Conservation (phyloP, 2,888 invertebrate species). For the Druceiella hillmani region DNA sequence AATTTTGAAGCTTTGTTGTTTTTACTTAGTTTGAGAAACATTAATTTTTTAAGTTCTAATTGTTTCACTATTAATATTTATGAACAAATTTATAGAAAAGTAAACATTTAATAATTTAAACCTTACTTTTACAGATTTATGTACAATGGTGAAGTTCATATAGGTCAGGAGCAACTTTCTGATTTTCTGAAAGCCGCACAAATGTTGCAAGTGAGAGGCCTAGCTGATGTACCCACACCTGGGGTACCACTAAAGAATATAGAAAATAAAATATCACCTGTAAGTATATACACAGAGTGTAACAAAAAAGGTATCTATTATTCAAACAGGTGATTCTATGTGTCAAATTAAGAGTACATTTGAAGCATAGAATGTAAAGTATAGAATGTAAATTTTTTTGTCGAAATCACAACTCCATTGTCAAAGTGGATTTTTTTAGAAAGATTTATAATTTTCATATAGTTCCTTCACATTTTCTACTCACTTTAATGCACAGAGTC, state of each 20-base stretch:
- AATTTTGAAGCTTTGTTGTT: not conserved
- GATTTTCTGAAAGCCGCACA: slow-evolving; percentile 85
- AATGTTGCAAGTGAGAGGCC: slow-evolving; percentile 78
- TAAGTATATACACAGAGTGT: too few species aligned
- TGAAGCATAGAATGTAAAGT: not conserved
- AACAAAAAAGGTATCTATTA: too few species aligned
- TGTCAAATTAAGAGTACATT: too few species aligned
- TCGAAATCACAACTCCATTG: too few species aligned
- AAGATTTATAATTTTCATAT: too few species aligned
- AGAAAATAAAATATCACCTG: slow-evolving; percentile 67
- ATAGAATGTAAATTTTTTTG: not conserved
- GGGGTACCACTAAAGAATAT: slow-evolving; percentile 41
- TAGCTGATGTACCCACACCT: slow-evolving; percentile 72
- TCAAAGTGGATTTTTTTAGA: too few species aligned
- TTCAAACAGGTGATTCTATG: too few species aligned
- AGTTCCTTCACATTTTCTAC: too few species aligned
- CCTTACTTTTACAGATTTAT: slow-evolving; percentile 61
- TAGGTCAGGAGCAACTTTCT: slow-evolving; percentile 80
- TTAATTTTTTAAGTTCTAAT: slow-evolving; percentile 2
- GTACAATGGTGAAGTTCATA: slow-evolving; percentile 89
- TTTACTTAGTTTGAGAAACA: too few species aligned
- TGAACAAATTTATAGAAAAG: not conserved
- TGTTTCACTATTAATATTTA: too few species aligned
- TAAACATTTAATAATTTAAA: too few species aligned
- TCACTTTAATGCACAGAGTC: too few species aligned